Evolutionary conservation across 2,797 vertebrate species (phyloP), one percentile per base, ranked within the genome.

Genomic region (Hoplostethus mediterraneus): DNA sequence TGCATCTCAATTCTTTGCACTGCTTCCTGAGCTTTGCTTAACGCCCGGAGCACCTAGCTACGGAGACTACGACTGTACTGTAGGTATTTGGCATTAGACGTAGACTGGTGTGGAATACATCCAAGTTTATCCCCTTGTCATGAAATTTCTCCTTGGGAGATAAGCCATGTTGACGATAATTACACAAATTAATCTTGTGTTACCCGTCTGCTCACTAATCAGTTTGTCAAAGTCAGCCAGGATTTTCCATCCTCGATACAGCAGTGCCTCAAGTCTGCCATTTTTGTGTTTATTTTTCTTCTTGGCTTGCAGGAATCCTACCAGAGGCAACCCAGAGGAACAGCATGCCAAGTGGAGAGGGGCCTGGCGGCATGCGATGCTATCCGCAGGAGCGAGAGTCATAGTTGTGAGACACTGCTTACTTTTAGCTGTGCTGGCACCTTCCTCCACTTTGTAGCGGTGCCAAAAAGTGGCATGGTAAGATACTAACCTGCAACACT

Each of bases 211-310:
- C 72, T 92, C 84, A 66, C 88, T 93, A 90, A 93, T 94, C 89
- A 87, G 82, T 94, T 93, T 86, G 90, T 92, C 92, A 93, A 90
- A 93, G 89, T 91, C 90, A 87, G 88, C 87, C 92, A 92, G 89
- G 89, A 80, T 89, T 85, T 74, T 56, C 60, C 60, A 71, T 85
- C 82, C 82, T 81, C 77, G 72, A 85, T 85, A 73, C 78, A 85
- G 84, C 81, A 69, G 68, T 54, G 84, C 87, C 86, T 89, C 81
- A 62, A 80, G 83, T 85, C 54, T 60, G 78, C 25, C 52, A 16
- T 80, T 63, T 77, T 54, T 74, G 51, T 87, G 73, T 80, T 87
- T 82, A 67, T 77, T 84, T 44, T 90, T 81, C 80, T 84, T 85
- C 68, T 92, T 92, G 92, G 85, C 91, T 84, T 65, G 73, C 71